Base-by-base conservation (phyloP, 2,113 vertebrate genomes). In the Taxidea taxus region DNA sequence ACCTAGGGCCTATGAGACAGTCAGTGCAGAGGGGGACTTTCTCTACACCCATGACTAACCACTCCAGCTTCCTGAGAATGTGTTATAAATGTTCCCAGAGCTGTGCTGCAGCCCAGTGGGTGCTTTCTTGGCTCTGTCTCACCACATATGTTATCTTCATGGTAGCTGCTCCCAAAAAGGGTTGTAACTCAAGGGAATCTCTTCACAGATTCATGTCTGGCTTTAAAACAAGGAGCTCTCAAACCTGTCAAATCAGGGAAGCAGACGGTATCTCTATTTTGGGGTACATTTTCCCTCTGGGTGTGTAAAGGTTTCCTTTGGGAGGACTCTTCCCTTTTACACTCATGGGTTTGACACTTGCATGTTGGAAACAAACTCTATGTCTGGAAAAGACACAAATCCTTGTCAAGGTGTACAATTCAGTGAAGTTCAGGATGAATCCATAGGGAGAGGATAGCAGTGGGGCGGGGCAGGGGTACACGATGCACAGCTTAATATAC, bases 401-500 rank as follows among this genome's bases (percentile, higher is more conserved):
- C 16, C 27, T 29, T 93, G 75, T 51, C 87, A 88, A 91, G 86
- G 90, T 96, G 29, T n/a, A 27, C 11, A 37, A 34, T 77, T 87
- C 64, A 51, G 37, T 10, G 16, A 87, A 62, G 44, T 81, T 87
- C 81, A 94, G 39, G 83, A 42, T 95, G 95, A 82, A 80, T 89
- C 49, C 20, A 23, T 12, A 75, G 75, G 86, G 97, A 98, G 95
- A 91, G 98, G 97, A 87, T 44, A 97, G 98, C 9, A 87, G 58
- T 21, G 20, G 58, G 9, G 58, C 9, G 58, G 97, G 56, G 97
- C 97, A 51, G 97, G 97, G 98, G 98, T 92, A 94, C 96, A 94
- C 74, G 91, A 97, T 95, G 90, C 97, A 84, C 72, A 96, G 91
- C 96, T 98, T 91, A 95, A 97, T 80, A 98, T 98, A 98, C 98